Conservation (phyloP, 1,140 invertebrate species). For the Neomicropteryx cornuta region DNA sequence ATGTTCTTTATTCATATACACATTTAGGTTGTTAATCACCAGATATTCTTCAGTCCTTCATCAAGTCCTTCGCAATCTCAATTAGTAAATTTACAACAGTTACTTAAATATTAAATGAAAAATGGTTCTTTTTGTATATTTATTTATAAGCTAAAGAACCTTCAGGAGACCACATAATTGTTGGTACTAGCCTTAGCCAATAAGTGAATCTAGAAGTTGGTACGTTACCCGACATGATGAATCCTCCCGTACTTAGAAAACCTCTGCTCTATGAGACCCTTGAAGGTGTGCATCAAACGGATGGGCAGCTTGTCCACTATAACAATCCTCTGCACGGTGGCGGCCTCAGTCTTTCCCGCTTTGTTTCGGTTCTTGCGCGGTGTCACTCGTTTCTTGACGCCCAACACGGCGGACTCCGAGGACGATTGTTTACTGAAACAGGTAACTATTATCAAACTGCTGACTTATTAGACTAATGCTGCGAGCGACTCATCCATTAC, state of each 20-base stretch:
- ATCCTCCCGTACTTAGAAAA: conserved; percentile 24
- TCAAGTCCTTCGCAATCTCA: too few relatives aligned
- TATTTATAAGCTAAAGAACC: conserved; percentile 1
- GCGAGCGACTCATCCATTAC: too few relatives aligned
- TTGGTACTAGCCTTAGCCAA: too few relatives aligned
- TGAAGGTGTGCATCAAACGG: conserved; percentile 22
- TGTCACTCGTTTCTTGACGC: conserved; percentile 5
- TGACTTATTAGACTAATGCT: too few relatives aligned
- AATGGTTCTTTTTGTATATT: background rate
- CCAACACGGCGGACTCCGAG: background rate
- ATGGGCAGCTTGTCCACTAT: conserved; percentile 27
- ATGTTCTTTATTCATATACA: too few relatives aligned
- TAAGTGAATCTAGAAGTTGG: too few relatives aligned
- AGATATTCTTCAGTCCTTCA: too few relatives aligned
- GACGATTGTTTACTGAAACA: too few relatives aligned
- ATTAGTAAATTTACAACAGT: background rate
- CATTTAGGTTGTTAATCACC: too few relatives aligned
- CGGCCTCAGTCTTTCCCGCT: conserved; percentile 15
- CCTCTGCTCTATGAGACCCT: conserved; percentile 22
- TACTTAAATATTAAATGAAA: background rate
- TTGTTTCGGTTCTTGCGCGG: conserved; percentile 22
- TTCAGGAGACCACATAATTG: conserved; percentile 3
- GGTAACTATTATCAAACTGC: too few relatives aligned
- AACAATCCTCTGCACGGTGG: conserved; percentile 15
- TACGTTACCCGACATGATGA: conserved; percentile 26